A percentile compares a stretch with the other conserved stretches of the same genome.
These are phyloP conservation scores for Holocentrus rufus DNA, from an alignment of 2,797 vertebrate species.

Conservation along the genomic window DNA sequence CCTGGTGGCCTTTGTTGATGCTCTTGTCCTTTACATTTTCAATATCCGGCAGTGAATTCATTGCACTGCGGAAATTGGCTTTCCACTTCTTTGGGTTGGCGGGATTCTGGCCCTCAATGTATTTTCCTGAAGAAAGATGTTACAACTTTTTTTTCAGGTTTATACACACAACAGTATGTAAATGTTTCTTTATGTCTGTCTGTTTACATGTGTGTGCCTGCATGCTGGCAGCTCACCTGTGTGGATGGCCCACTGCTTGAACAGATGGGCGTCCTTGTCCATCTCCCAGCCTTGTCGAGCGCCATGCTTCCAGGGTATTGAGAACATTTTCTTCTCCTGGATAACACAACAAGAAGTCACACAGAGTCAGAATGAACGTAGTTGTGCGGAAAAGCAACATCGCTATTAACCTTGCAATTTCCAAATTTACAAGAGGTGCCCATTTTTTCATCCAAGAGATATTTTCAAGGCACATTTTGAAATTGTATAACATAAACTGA, in stretches of 20 bases:
- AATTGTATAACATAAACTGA: too few relatives aligned
- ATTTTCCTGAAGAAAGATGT: constrained; percentile 85
- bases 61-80: constrained; percentile 97
- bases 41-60: constrained; percentile 97
- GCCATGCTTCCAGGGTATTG: constrained; percentile 97
- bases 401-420: too few relatives aligned
- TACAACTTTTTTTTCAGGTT: constrained; percentile 20
- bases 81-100: constrained; percentile 98
- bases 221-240: constrained; percentile 85
- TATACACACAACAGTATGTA: background rate
- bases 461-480: too few relatives aligned
- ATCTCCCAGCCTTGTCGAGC: constrained; percentile 96
- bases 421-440: too few relatives aligned
- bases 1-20: constrained; percentile 91
- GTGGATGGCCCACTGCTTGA: constrained; percentile 95
- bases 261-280: constrained; percentile 93
- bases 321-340: constrained; percentile 90
- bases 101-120: constrained; percentile 80
- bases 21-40: constrained; percentile 94
- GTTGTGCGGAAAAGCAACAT: too few relatives aligned
- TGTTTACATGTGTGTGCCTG: background rate
- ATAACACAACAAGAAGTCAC: constrained; percentile 10
- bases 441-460: too few relatives aligned
- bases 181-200: background rate
- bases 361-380: background rate